Conservation (phyloP, 2,888 invertebrate species). For the Stramonita haemastoma region DNA sequence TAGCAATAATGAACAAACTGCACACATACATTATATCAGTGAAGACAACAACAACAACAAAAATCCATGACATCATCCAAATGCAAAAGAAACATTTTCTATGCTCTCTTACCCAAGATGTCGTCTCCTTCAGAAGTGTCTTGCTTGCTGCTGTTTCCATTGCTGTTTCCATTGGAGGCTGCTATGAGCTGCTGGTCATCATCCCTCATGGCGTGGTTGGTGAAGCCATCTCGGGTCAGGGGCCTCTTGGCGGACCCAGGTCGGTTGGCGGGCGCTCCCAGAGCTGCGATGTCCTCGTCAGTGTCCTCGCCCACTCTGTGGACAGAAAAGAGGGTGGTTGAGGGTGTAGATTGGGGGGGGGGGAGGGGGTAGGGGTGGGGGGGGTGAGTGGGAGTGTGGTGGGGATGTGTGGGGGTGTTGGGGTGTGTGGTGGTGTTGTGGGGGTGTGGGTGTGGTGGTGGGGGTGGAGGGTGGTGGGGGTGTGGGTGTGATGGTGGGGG, state of each 20-base stretch:
- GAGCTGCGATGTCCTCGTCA: slow-evolving; percentile 24
- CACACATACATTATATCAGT: too few species aligned
- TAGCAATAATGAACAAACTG: too few species aligned
- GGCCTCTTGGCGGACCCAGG: slow-evolving; percentile 3
- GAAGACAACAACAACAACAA: too few species aligned
- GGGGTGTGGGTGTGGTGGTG: too few species aligned
- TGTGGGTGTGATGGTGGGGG: not conserved
- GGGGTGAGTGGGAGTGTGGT: too few species aligned
- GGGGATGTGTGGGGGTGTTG: too few species aligned
- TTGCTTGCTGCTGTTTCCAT: not conserved
- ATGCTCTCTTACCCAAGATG: not conserved
- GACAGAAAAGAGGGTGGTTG: not conserved
- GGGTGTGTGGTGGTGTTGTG: too few species aligned
- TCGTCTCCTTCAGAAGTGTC: not conserved
- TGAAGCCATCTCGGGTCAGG: slow-evolving; percentile 28
- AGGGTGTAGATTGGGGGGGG: too few species aligned
- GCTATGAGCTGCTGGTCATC: not conserved
- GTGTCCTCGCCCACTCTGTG: slow-evolving; percentile 40
- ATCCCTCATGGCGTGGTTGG: not conserved
- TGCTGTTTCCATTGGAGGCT: not conserved
- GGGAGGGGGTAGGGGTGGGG: not conserved
- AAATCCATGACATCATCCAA: too few species aligned
- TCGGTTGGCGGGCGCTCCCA: not conserved
- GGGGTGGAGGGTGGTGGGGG: not conserved
- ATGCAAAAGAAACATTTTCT: too few species aligned